These are phyloP conservation scores for Drosophila prosaltans DNA, from an alignment of 1,140 invertebrate genomes.

Conservation along the genomic window DNA sequence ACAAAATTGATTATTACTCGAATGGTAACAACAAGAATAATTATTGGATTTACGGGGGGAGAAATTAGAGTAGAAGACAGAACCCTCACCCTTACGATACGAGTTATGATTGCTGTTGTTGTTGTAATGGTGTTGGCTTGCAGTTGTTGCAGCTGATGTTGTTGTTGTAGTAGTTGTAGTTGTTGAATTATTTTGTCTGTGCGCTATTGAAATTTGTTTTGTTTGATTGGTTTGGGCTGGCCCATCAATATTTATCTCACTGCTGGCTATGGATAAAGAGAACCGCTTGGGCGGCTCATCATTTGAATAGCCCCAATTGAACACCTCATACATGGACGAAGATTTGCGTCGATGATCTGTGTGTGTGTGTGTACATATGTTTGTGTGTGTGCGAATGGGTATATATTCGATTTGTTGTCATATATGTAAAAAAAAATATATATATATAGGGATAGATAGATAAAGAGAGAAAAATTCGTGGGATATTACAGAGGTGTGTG, in stretches of 20 bases:
- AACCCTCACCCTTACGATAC: slow-evolving; percentile 81
- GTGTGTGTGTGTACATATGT: slow-evolving; percentile 40
- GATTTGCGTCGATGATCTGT: slow-evolving; percentile 85
- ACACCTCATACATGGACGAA: slow-evolving; percentile 90
- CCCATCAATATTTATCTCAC: slow-evolving; percentile 83
- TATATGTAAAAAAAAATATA: background rate
- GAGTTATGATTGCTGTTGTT: slow-evolving; percentile 71
- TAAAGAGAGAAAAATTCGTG: slow-evolving; percentile 37
- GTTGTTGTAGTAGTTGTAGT: slow-evolving; percentile 55
- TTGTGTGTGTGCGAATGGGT: slow-evolving; percentile 40
- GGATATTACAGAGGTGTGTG: slow-evolving; percentile 21
- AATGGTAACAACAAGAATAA: slow-evolving; percentile 33
- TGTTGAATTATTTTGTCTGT: slow-evolving; percentile 49
- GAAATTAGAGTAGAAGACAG: slow-evolving; percentile 37
- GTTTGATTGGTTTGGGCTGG: slow-evolving; percentile 40
- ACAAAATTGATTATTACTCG: slow-evolving; percentile 33
- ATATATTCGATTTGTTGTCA: slow-evolving; percentile 37
- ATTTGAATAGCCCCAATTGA: slow-evolving; percentile 87
- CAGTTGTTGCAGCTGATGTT: slow-evolving; percentile 46
- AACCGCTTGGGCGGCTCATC: slow-evolving; percentile 83
- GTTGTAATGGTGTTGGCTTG: slow-evolving; percentile 37
- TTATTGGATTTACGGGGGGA: background rate
- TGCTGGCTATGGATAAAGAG: slow-evolving; percentile 77
- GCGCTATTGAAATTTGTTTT: slow-evolving; percentile 55
- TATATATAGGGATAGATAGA: slow-evolving; percentile 46